Evolutionary conservation across 1,140 invertebrate genomes (phyloP), one percentile per base, ranked within the genome.

Genomic region (Oppia nitens): DNA sequence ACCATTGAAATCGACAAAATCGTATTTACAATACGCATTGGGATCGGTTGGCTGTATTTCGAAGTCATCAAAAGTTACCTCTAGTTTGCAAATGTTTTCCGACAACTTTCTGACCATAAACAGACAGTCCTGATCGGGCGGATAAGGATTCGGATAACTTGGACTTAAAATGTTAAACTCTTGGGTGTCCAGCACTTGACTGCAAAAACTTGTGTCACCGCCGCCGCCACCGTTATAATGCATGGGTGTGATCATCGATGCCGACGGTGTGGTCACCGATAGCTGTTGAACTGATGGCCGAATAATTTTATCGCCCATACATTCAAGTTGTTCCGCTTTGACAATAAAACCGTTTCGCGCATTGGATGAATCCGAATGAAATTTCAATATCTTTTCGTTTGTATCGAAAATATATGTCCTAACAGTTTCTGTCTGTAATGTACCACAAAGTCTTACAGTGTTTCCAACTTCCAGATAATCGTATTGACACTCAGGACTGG

Each of bases 321-420:
- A 68, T 49, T 68, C 65, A 2, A 68, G 53, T 24, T 68, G 66
- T 26, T 65, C 60, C 12, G 60, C 66, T 48, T 66, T 57, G 24
- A 68, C 63, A 17, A 57, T 12, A 40, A 64, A 68, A 12, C 66
- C 66, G 0, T 49, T 45, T 27, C 64, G 54, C 11, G 54, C 56
- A 11, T 61, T 63, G 2, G 61, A 60, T 0, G 60, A 50, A 58
- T 68, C 67, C 23, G 65, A 63, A 29, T 64, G 62, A 47, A 68
- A 66, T 40, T 57, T 62, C 14, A 68, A 57, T n/a, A 62, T 55
- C 17, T 61, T 68, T 47, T 66, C 61, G 4, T 51, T 47, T 45
- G 60, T 55, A 28, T 60, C 57, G 28, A 68, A 68, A 56, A 47
- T 62, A 59, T 63, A 65, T 45, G 65, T 67, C 17, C 61, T 55